These are phyloP conservation scores for Leptopilina syphax DNA, from an alignment of 2,888 invertebrate species.

Conservation along the genomic window DNA sequence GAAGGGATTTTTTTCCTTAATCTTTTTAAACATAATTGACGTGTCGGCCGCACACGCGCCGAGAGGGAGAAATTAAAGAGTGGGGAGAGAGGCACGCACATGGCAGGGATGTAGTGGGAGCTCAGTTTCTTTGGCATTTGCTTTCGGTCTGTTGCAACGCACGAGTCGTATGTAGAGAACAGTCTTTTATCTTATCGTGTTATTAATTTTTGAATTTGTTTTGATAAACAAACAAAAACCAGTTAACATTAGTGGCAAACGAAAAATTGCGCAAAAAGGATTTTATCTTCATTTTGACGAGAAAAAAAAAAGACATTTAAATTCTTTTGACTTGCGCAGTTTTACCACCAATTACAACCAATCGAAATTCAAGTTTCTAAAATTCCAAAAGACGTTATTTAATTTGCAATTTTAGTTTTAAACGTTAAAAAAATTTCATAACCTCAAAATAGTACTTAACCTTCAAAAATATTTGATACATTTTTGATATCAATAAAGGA, in stretches of 20 bases:
- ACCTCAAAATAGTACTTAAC: neutral
- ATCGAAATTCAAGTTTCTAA: neutral
- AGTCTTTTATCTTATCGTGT: constrained; percentile 15
- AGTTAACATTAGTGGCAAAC: neutral
- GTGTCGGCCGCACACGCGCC: constrained; percentile 39
- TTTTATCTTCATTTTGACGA: neutral
- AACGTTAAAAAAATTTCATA: neutral
- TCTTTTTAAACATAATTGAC: constrained; percentile 36
- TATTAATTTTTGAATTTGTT: neutral
- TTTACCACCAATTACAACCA: neutral
- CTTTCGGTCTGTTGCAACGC: constrained; percentile 26
- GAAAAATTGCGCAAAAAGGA: neutral
- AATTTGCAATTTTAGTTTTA: neutral
- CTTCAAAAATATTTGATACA: neutral
- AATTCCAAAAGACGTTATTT: constrained; percentile 16
- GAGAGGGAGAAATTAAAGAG: constrained; percentile 19
- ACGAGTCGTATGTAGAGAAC: neutral
- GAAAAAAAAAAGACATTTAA: constrained; percentile 7
- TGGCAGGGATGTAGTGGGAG: constrained; percentile 7
- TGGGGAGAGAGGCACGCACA: constrained; percentile 33
- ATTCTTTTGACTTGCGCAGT: constrained; percentile 15
- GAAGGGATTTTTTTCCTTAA: constrained; percentile 10
- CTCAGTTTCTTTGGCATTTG: constrained; percentile 26
- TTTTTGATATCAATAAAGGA: neutral
- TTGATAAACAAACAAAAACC: neutral